Conservation (phyloP, 2,888 invertebrate species). For the Aphidoletes aphidimyza region DNA sequence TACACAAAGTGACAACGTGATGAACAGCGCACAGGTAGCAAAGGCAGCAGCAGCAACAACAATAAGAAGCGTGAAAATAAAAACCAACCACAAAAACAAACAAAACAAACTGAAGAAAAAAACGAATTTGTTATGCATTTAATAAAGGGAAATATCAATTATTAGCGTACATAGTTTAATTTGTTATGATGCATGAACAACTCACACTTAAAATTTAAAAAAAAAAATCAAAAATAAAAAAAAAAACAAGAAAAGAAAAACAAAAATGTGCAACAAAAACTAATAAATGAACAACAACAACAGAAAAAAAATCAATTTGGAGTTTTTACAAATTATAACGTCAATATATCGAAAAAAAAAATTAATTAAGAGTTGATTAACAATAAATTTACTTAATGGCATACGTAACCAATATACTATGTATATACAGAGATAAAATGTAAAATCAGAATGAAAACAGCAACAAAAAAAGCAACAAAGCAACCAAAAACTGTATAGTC, state of each 20-base stretch:
- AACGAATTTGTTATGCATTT: slow-evolving; percentile 42
- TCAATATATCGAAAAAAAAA: slow-evolving; percentile 39
- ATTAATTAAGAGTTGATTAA: slow-evolving; percentile 27
- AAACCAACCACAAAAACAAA: neutral
- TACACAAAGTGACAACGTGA: neutral
- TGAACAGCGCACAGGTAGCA: slow-evolving; percentile 31
- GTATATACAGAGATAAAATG: neutral
- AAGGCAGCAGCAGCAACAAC: neutral
- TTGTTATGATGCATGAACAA: slow-evolving; percentile 35
- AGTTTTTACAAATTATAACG: slow-evolving; percentile 51
- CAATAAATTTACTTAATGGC: neutral
- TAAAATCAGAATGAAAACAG: neutral
- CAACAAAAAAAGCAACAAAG: neutral
- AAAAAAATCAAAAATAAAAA: no score
- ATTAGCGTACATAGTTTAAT: slow-evolving; percentile 31
- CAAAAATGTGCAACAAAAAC: no score
- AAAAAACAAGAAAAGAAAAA: no score
- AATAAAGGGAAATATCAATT: slow-evolving; percentile 24
- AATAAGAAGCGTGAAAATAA: neutral
- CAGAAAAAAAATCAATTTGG: slow-evolving; percentile 7
- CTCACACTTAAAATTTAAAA: no score
- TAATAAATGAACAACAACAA: neutral
- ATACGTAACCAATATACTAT: no score
- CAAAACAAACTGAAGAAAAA: neutral
- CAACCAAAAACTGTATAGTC: no score